Evolutionary conservation across 2,113 vertebrate species (phyloP), one percentile per base, ranked within the genome.

Genomic region (Catharus bicknelli): DNA sequence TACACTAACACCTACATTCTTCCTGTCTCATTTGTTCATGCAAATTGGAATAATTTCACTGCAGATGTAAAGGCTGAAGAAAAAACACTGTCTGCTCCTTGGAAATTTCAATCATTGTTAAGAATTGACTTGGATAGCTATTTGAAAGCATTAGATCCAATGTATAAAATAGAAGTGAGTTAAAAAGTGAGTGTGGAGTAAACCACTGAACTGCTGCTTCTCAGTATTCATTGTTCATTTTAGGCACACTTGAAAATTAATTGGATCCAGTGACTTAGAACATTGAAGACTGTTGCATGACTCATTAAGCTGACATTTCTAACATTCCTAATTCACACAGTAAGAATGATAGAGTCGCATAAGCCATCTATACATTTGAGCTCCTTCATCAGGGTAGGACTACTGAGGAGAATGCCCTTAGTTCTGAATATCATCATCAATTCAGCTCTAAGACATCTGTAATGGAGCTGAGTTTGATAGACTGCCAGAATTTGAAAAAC

Each of bases 271-370:
- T 96, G 97, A 80, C 96, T 96, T 80, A 95, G 96, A 97, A 97
- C 91, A 94, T 93, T 76, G 82, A 94, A 90, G 90, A 53, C 32
- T 90, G 94, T 87, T 96, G 96, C 97, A 98, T 97, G 97, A 97
- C 97, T 97, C 97, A 98, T 98, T 98, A 97, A 98, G 93, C 97
- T 97, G 97, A 97, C 96, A 96, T 97, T 97, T 97, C 91, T 92
- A 96, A 90, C 95, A 95, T 96, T 96, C 95, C 91, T 89, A 90
- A 97, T 96, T 97, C 51, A 32, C 79, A 89, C 79, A 70, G 51
- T 92, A 84, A 95, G 96, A 97, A 90, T 94, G 93, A 97, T 96
- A 97, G 97, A 96, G 93, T 95, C 91, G 32, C 92, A 73, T 86
- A 97, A 94, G 75, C 96, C 88, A 80, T 95, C 95, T 96, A 77